Evolutionary conservation across 2,888 invertebrate species (phyloP), one percentile per base, ranked within the genome.

Genomic region (Dione juno): DNA sequence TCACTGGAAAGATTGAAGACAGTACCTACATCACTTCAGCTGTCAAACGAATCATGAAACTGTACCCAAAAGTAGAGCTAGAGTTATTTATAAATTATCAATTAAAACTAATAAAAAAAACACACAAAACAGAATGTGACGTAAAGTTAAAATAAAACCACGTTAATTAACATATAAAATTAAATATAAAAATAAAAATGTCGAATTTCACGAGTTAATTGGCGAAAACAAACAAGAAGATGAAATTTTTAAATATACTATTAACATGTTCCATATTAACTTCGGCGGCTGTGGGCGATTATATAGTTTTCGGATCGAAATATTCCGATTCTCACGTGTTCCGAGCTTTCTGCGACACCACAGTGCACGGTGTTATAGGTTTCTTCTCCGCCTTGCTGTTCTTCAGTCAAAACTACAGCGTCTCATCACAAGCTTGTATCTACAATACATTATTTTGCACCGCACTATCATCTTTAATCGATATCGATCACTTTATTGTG

Each of bases 401-500:
- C 77, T 89, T 91, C 21, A 83, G 79, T 53, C 76, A 86, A 50
- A 86, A 86, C 13, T 74, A 80, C 0, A 80, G 79, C 59, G 19
- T 87, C 1, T 77, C 80, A 1, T 64, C 73, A 0, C 75, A 84
- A 21, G 79, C 80, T 0, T 79, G 79, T 61, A 21, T 84, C 1
- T 79, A 76, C 3, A 84, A 92, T 68, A 76, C 87, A 0, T 43
- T 82, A 28, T 79, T 91, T 41, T 92, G 93, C 50, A 87, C 90
- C 0, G 10, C 84, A 0, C 67, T 89, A 3, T 88, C 92, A 0
- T 85, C 87, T 0, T 66, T 88, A 0, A 92, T 92, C 28, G 92
- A 92, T 76, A 66, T 92, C 0, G 92, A 92, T 66, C 92, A 92
- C 78, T 80, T 86, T 50, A 79, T 92, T n/a, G 85, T 87, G 0